phyloP scores from a whole-genome alignment of 2,888 invertebrate species.

The Hirtodrosophila confusa region DNA sequence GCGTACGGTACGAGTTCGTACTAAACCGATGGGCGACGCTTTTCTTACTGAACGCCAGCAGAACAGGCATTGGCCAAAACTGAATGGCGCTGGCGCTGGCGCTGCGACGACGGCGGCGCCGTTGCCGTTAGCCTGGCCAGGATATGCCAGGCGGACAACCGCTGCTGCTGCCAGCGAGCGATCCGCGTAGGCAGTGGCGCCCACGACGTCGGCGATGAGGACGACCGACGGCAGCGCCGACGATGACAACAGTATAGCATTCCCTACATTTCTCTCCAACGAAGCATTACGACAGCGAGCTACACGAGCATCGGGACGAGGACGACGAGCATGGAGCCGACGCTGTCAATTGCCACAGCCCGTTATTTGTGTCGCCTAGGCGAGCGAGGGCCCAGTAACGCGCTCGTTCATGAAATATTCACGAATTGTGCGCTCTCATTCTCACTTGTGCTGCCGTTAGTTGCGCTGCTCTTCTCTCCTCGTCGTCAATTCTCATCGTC shows the following conservation, averaged over 20 bases:
- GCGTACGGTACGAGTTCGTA: slow-evolving; percentile 82
- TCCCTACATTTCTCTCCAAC: slow-evolving; percentile 73
- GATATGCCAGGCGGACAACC: slow-evolving; percentile 43
- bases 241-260: slow-evolving; percentile 60
- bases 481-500: slow-evolving; percentile 28
- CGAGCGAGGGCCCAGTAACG: slow-evolving; percentile 57
- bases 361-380: slow-evolving; percentile 55
- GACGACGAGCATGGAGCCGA: slow-evolving; percentile 48
- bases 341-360: slow-evolving; percentile 55
- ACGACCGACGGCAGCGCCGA: slow-evolving; percentile 35
- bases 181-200: slow-evolving; percentile 56
- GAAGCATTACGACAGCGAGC: slow-evolving; percentile 18
- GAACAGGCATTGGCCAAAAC: slow-evolving; percentile 77
- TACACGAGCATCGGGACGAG: slow-evolving; percentile 18
- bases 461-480: slow-evolving; percentile 45
- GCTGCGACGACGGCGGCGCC: slow-evolving; percentile 51
- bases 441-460: slow-evolving; percentile 57
- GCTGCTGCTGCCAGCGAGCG: slow-evolving; percentile 47
- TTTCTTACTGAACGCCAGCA: slow-evolving; percentile 84
- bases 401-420: slow-evolving; percentile 78
- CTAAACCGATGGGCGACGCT: slow-evolving; percentile 85
- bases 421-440: slow-evolving; percentile 79
- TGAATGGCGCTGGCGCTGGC: slow-evolving; percentile 52
- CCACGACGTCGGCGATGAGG: slow-evolving; percentile 41
- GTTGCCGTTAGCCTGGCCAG: slow-evolving; percentile 61